A percentile compares a stretch with the other conserved stretches of the same genome.
These are phyloP conservation scores for Patella ulyssiponensis DNA, from an alignment of 2,888 invertebrate species.

Conservation along the genomic window DNA sequence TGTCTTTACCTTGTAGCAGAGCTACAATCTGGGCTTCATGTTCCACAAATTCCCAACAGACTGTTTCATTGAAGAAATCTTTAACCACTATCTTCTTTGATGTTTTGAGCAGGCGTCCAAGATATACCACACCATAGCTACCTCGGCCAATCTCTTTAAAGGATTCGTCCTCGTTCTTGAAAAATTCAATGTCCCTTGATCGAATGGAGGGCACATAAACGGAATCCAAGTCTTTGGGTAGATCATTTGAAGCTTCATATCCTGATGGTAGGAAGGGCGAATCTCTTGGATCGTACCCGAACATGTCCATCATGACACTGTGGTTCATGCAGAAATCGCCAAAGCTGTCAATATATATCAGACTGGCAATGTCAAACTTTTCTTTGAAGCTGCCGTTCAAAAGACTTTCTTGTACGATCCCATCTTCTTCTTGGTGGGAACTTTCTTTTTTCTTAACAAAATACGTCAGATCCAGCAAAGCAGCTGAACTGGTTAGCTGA, in stretches of 20 bases:
- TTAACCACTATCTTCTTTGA: neutral
- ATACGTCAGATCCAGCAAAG: no score
- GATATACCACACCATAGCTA: constrained; percentile 37
- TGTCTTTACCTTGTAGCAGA: constrained; percentile 36
- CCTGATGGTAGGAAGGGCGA: neutral
- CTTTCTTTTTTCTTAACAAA: no score
- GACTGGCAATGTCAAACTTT: neutral
- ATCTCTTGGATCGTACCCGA: neutral
- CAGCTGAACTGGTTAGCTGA: no score
- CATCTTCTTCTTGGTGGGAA: no score
- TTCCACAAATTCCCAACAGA: constrained; percentile 37
- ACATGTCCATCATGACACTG: neutral
- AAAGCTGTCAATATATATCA: neutral
- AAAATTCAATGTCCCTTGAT: constrained; percentile 29
- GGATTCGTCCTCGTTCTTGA: constrained; percentile 31
- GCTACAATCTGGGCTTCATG: constrained; percentile 38
- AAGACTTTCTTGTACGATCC: no score
- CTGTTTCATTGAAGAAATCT: constrained; percentile 23
- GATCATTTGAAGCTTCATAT: neutral
- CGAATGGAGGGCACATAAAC: constrained; percentile 32
- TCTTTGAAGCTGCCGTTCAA: neutral
- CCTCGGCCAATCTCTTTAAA: constrained; percentile 39
- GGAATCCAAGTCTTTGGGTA: constrained; percentile 23
- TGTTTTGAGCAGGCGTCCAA: constrained; percentile 13
- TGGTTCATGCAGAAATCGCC: neutral